A percentile compares a stretch with the other conserved stretches of the same genome.
Evolutionary conservation across 2,888 invertebrate genomes (phyloP).

Genomic region (Zhuqinia jingwanae): DNA sequence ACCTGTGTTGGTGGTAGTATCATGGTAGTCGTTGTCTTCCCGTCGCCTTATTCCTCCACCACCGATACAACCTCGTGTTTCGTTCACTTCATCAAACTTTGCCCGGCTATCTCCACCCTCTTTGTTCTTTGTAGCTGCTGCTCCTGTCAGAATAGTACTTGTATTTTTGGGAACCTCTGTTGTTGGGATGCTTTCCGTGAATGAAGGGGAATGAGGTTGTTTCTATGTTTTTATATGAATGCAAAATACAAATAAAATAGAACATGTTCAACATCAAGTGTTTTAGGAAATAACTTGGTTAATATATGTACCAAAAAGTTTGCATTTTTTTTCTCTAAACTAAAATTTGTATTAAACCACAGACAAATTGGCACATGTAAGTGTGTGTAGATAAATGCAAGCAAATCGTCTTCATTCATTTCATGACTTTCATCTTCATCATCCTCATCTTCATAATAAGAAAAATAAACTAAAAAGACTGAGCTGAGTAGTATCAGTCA

Average conservation of each 20-base stretch:
- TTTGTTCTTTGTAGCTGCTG: not conserved
- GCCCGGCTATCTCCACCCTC: not conserved
- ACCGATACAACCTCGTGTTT: slow-evolving; percentile 18
- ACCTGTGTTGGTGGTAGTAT: not conserved
- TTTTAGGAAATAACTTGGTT: not conserved
- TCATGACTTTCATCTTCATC: slow-evolving; percentile 34
- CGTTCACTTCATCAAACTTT: slow-evolving; percentile 16
- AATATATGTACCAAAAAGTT: too few species aligned
- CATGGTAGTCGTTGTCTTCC: not conserved
- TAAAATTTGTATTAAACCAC: too few species aligned
- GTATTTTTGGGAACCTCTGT: slow-evolving; percentile 18
- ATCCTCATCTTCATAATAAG: slow-evolving; percentile 29
- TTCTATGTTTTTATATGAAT: slow-evolving; percentile 34
- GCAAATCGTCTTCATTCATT: not conserved
- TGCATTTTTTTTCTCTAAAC: too few species aligned
- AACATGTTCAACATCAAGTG: not conserved
- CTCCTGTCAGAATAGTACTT: slow-evolving; percentile 48
- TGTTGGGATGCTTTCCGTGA: slow-evolving; percentile 29
- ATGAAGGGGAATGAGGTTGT: slow-evolving; percentile 13
- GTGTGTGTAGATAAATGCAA: not conserved
- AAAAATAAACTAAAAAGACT: slow-evolving; percentile 53
- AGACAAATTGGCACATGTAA: not conserved
- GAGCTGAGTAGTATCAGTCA: slow-evolving; percentile 23
- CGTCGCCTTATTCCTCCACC: slow-evolving; percentile 21
- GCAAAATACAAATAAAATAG: not conserved